A percentile compares a stretch with the other conserved stretches of the same genome.
These are phyloP conservation scores for Hydraecia micacea DNA, from an alignment of 2,888 invertebrate species.

Conservation along the genomic window DNA sequence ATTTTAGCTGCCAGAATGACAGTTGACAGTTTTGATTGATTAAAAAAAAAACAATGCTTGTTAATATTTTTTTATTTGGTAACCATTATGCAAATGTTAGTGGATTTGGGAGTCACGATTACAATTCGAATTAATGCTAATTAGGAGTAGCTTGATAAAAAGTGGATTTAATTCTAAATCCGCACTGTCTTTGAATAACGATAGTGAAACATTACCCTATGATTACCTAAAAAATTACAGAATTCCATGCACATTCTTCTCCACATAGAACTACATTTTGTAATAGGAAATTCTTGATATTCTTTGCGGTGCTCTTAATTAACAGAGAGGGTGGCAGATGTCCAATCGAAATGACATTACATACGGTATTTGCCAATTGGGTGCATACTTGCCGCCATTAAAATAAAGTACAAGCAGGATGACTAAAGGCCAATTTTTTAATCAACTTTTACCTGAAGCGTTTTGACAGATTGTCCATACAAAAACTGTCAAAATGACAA, in stretches of 20 bases:
- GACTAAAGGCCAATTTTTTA: no score
- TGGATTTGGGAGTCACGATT: slow-evolving; percentile 19
- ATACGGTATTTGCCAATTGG: background rate
- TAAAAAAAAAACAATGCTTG: slow-evolving; percentile 30
- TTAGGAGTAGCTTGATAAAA: background rate
- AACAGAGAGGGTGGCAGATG: background rate
- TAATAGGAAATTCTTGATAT: no score
- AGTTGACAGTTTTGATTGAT: slow-evolving; percentile 52
- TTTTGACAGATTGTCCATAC: no score
- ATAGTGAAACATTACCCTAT: background rate
- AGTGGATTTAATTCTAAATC: background rate
- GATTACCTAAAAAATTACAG: background rate
- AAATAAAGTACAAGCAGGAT: no score
- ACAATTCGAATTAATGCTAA: slow-evolving; percentile 6
- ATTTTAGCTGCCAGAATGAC: slow-evolving; percentile 31
- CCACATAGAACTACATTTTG: no score
- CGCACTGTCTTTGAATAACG: background rate
- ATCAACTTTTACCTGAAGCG: no score
- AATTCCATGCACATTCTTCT: background rate
- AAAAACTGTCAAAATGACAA: no score
- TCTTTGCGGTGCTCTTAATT: background rate
- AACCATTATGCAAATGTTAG: slow-evolving; percentile 14
- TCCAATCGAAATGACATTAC: background rate
- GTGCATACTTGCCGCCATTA: no score
- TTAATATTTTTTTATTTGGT: slow-evolving; percentile 12